Percentiles rank a stretch among this genome's conserved stretches.
Conservation (phyloP, 2,797 vertebrate genomes). For the Botia kubotai region DNA sequence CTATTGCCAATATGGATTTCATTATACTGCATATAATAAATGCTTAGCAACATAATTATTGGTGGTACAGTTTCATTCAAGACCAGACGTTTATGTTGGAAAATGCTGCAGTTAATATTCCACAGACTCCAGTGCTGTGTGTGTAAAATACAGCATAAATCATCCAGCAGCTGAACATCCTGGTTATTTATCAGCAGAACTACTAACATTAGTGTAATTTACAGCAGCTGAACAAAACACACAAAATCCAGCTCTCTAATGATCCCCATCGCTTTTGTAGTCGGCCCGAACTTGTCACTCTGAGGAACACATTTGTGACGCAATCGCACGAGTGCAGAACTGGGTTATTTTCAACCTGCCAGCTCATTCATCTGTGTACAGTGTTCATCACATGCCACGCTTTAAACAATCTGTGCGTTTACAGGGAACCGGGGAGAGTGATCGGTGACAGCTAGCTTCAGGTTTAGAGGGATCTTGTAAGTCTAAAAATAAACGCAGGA, state of each 20-base stretch:
- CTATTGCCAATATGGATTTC: neutral
- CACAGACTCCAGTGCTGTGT: constrained; percentile 5
- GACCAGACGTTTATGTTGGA: neutral
- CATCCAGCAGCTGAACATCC: neutral
- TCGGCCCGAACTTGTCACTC: constrained; percentile 1
- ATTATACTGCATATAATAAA: constrained; percentile 1
- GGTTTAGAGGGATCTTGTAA: constrained; percentile 25
- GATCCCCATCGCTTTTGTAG: neutral
- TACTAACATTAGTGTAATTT: neutral
- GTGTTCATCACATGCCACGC: neutral
- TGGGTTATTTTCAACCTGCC: constrained; percentile 16
- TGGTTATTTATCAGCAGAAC: neutral
- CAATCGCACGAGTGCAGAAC: neutral
- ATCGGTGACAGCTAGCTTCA: constrained; percentile 25
- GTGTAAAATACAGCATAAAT: neutral
- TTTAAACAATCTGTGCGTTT: neutral
- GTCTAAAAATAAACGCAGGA: constrained; percentile 68
- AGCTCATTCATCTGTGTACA: neutral
- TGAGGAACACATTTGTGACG: constrained; percentile 14
- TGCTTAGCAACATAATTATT: neutral
- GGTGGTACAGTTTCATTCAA: neutral
- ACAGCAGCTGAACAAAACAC: constrained; percentile 1
- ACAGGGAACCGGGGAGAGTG: neutral
- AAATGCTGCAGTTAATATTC: neutral
- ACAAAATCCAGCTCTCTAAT: neutral